These are phyloP conservation scores for Cherax destructor DNA, from an alignment of 1,140 invertebrate species.

Conservation along the genomic window DNA sequence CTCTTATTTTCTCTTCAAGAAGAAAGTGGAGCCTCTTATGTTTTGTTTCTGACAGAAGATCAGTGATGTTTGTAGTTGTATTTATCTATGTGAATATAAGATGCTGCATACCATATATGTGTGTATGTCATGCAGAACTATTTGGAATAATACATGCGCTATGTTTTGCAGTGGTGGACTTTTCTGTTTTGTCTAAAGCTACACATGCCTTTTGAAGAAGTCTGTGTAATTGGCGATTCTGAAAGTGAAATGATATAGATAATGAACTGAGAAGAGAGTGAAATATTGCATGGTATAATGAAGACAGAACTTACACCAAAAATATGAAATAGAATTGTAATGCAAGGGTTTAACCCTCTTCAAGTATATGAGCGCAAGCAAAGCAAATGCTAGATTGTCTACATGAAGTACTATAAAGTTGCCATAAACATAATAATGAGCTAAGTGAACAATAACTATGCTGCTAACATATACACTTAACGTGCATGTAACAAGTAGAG, in stretches of 20 bases:
- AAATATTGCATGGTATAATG: background rate
- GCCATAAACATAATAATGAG: constrained; percentile 1
- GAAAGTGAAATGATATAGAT: background rate
- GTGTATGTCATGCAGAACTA: background rate
- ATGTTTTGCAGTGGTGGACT: constrained; percentile 15
- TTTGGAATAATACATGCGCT: background rate
- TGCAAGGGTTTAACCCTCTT: background rate
- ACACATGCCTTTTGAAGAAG: background rate
- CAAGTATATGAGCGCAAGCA: constrained; percentile 9
- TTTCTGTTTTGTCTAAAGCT: background rate
- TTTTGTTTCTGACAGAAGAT: background rate
- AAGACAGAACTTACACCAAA: background rate
- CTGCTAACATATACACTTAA: background rate
- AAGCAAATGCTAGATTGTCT: background rate
- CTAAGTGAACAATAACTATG: background rate
- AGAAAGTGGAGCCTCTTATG: background rate
- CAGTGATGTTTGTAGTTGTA: background rate
- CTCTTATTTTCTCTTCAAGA: background rate
- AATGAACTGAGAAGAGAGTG: background rate
- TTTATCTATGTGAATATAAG: background rate
- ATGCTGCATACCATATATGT: background rate
- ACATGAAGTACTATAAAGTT: background rate
- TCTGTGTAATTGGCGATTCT: background rate
- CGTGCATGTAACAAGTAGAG: constrained; percentile 1
- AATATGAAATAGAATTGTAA: background rate